phyloP scores from a whole-genome alignment of 2,113 vertebrate genomes.

The Heloderma charlesbogerti region DNA sequence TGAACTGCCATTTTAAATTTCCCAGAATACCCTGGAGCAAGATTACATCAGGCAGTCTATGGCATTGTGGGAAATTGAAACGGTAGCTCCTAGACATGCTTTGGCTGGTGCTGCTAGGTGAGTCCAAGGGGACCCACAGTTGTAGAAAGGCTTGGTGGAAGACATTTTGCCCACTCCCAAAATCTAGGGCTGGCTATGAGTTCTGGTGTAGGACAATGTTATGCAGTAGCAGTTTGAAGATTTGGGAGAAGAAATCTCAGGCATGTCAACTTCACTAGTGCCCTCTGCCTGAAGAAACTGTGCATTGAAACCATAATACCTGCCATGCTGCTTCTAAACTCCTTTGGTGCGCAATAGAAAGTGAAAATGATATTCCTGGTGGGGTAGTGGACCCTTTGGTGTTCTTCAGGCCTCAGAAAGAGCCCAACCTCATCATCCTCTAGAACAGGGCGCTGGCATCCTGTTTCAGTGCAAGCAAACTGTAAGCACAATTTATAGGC shows the following conservation, averaged over 20 bases:
- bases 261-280: not conserved
- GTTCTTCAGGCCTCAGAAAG: not conserved
- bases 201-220: not conserved
- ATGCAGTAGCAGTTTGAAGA: not conserved
- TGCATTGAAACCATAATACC: no score
- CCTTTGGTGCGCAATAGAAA: not conserved
- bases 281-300: not conserved
- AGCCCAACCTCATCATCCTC: not conserved
- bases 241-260: not conserved
- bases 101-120: not conserved
- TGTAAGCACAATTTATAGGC: not conserved
- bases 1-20: not conserved
- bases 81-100: not conserved
- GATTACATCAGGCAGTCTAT: not conserved
- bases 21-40: not conserved
- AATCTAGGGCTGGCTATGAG: not conserved
- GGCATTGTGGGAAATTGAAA: not conserved
- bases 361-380: not conserved
- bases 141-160: not conserved
- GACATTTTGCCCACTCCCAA: not conserved
- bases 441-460: not conserved
- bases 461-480: not conserved
- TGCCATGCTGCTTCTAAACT: not conserved
- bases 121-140: not conserved
- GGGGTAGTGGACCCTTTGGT: not conserved